Conservation (phyloP, 2,797 vertebrate species). For the Crocodylus rhombifer region DNA sequence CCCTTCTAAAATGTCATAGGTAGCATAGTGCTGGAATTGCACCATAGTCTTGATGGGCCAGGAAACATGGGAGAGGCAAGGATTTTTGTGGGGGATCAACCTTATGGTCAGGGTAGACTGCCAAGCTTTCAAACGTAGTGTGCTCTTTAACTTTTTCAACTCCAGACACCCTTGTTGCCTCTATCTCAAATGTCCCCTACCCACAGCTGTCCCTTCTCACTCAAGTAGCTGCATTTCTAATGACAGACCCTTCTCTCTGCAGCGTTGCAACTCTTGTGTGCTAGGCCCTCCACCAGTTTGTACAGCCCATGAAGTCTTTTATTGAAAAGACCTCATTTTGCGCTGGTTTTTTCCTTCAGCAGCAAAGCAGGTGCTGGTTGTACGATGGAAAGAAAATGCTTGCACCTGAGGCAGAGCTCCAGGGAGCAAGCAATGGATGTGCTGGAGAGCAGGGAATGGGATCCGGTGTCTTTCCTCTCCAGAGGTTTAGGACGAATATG, state of each 20-base stretch:
- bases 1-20: not conserved
- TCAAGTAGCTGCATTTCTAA: not conserved
- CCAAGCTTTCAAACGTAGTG: too few relatives aligned
- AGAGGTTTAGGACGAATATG: rapidly evolving
- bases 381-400: not conserved
- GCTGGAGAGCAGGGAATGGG: not conserved
- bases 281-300: not conserved
- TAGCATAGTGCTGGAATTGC: not conserved
- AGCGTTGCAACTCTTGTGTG: not conserved
- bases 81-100: too few relatives aligned
- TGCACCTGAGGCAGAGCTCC: rapidly evolving
- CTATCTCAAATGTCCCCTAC: not conserved
- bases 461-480: not conserved
- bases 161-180: too few relatives aligned
- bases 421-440: not conserved
- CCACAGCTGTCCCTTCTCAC: not conserved
- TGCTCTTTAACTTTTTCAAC: too few relatives aligned
- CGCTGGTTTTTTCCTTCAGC: too few relatives aligned
- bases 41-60: rapidly evolving
- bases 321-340: not conserved
- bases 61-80: too few relatives aligned
- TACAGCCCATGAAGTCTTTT: not conserved
- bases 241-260: not conserved
- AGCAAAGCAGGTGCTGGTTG: not conserved
- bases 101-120: too few relatives aligned